These are phyloP conservation scores for Acanthisitta chloris DNA, from an alignment of 2,113 vertebrate genomes.

Conservation along the genomic window DNA sequence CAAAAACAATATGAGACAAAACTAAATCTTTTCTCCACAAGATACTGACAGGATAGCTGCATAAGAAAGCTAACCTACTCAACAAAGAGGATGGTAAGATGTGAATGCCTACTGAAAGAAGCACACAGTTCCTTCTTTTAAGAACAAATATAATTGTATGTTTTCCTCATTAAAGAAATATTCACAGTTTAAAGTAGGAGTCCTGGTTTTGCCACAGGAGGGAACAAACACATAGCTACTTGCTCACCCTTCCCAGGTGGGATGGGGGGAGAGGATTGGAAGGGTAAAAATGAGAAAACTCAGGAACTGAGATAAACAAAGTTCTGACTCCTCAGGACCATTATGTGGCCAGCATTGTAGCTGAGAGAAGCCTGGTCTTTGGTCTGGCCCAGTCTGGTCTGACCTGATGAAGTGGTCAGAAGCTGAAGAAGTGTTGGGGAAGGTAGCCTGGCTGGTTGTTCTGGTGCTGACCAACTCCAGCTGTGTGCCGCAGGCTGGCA, in stretches of 20 bases:
- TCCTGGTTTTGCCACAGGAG: neutral
- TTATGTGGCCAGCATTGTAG: neutral
- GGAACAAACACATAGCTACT: neutral
- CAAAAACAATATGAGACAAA: neutral
- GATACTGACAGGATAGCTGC: neutral
- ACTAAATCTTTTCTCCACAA: neutral
- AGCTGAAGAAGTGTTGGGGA: neutral
- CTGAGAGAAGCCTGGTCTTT: neutral
- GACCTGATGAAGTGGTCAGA: neutral
- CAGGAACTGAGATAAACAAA: neutral
- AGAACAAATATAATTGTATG: neutral
- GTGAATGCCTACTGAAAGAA: neutral
- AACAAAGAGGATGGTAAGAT: neutral
- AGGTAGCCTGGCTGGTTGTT: neutral
- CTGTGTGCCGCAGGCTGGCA: neutral
- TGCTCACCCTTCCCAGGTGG: rapidly evolving
- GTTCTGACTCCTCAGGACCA: neutral
- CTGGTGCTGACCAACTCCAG: neutral
- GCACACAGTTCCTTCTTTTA: neutral
- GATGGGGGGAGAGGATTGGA: rapidly evolving
- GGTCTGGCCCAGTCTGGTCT: neutral
- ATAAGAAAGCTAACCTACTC: neutral
- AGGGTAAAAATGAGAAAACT: neutral
- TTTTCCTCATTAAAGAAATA: neutral
- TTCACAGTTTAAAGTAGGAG: rapidly evolving